Conservation (phyloP, 2,113 vertebrate genomes). For the Theristicus caerulescens region DNA sequence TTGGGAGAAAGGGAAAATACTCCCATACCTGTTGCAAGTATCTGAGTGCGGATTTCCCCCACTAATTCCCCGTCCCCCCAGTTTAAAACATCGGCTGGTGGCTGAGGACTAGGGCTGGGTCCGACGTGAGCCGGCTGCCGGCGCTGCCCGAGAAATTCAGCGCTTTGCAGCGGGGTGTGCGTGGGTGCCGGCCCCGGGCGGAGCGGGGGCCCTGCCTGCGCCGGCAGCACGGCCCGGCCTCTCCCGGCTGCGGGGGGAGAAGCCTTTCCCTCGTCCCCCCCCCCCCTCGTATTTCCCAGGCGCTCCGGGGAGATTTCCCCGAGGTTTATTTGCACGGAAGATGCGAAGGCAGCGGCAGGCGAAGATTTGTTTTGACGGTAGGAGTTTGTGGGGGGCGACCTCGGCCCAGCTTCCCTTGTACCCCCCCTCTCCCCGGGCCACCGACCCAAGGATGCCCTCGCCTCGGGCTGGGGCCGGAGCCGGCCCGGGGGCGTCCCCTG, state of each 20-base stretch:
- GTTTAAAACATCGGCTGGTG: background rate
- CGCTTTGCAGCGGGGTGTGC: no score
- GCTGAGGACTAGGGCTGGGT: background rate
- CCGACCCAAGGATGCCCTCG: background rate
- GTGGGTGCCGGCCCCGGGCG: background rate
- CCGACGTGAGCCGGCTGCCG: background rate
- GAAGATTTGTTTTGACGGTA: slow-evolving; percentile 4
- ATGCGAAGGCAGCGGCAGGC: background rate
- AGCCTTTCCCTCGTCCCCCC: background rate
- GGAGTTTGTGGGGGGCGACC: background rate
- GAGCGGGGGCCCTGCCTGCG: background rate
- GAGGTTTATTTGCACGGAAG: background rate
- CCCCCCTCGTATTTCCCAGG: background rate
- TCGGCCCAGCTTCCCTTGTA: background rate
- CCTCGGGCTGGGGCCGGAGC: background rate
- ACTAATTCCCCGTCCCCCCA: background rate
- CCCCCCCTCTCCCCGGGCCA: background rate
- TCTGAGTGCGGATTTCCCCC: background rate
- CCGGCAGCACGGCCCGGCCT: background rate
- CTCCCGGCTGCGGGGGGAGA: background rate
- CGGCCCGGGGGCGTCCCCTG: background rate
- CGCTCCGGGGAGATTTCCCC: background rate
- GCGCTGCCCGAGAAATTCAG: background rate
- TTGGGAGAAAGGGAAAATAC: background rate
- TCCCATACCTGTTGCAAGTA: background rate